Evolutionary conservation across 2,113 vertebrate species (phyloP).

Genomic region (Paedocypris sp.): DNA sequence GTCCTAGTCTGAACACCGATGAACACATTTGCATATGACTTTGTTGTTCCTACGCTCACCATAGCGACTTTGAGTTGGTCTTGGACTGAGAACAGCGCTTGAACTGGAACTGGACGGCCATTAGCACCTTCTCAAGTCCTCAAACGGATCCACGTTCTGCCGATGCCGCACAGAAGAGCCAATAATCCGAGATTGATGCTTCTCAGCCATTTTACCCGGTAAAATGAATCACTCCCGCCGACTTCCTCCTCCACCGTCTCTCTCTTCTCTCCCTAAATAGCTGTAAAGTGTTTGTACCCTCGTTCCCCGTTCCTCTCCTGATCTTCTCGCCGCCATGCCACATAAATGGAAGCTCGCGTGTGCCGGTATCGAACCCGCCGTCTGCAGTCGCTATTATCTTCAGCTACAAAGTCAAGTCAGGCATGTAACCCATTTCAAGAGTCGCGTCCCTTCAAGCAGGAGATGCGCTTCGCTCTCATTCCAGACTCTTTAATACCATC

Average conservation of each 20-base stretch:
- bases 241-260: constrained; percentile 12
- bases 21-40: too few species aligned
- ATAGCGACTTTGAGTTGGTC: too few species aligned
- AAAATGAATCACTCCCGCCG: background rate
- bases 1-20: too few species aligned
- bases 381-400: constrained; percentile 43
- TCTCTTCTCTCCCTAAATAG: constrained; percentile 10
- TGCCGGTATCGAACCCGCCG: constrained; percentile 36
- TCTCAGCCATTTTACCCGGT: background rate
- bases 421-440: constrained; percentile 44
- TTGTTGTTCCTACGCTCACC: too few species aligned
- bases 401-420: constrained; percentile 32
- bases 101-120: too few species aligned
- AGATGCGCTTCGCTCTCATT: constrained; percentile 3
- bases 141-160: constrained; percentile 13
- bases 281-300: constrained; percentile 19
- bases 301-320: background rate
- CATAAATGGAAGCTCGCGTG: constrained; percentile 27
- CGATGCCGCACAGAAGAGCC: constrained; percentile 14
- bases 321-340: background rate
- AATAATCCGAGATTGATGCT: constrained; percentile 22
- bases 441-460: constrained; percentile 30
- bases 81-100: too few species aligned
- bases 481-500: background rate
- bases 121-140: constrained; percentile 19